phyloP scores from a whole-genome alignment of 2,888 invertebrate species.

The Lagria hirta region DNA sequence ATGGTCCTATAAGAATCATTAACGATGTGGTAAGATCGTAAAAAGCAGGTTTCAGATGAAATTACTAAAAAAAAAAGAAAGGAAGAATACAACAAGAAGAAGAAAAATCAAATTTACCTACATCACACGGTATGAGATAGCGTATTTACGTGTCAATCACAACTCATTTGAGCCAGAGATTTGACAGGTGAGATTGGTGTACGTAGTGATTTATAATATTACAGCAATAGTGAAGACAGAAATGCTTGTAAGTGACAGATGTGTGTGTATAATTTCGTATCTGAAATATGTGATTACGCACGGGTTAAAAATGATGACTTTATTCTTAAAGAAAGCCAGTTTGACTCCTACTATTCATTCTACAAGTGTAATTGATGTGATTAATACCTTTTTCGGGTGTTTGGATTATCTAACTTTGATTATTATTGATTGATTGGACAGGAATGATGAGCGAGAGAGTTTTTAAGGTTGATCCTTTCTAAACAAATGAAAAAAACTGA shows the following conservation, averaged over 20 bases:
- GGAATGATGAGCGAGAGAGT: no score
- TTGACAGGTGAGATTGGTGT: slow-evolving; percentile 52
- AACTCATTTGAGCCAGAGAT: slow-evolving; percentile 52
- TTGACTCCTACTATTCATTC: slow-evolving; percentile 33
- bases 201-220: slow-evolving; percentile 52
- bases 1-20: slow-evolving; percentile 25
- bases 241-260: slow-evolving; percentile 51
- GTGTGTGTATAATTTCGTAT: slow-evolving; percentile 49
- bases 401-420: slow-evolving; percentile 36
- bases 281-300: slow-evolving; percentile 48
- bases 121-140: slow-evolving; percentile 39
- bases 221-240: slow-evolving; percentile 49
- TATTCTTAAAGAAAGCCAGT: slow-evolving; percentile 42
- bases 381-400: slow-evolving; percentile 42
- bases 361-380: slow-evolving; percentile 40
- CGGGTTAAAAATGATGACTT: slow-evolving; percentile 52
- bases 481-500: no score
- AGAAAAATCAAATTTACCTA: slow-evolving; percentile 1
- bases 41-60: slow-evolving; percentile 11
- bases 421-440: slow-evolving; percentile 39
- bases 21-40: slow-evolving; percentile 14
- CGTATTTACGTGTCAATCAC: slow-evolving; percentile 54
- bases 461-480: no score
- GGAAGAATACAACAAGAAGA: slow-evolving; percentile 10
- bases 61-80: no score